Evolutionary conservation across 2,113 vertebrate genomes (phyloP).

Genomic region (Gymnorhina tibicen): DNA sequence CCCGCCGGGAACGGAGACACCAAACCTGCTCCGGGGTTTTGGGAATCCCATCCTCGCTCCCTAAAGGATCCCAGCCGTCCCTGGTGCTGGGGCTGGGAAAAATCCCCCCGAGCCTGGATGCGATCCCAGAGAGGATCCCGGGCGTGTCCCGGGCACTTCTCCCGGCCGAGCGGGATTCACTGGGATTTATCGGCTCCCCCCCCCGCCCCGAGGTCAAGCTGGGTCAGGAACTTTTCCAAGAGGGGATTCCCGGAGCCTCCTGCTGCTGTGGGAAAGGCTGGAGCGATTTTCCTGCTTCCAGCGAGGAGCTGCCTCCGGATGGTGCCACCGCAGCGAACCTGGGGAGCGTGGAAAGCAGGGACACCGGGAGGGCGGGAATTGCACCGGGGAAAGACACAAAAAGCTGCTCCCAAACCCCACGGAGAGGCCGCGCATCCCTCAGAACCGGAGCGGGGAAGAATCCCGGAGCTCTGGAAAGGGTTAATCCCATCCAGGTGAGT

Average conservation of each 20-base stretch:
- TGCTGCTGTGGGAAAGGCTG: background rate
- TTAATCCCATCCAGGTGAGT: background rate
- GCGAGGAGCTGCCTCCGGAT: accelerated
- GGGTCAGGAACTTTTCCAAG: background rate
- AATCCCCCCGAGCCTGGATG: background rate
- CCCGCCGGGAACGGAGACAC: background rate
- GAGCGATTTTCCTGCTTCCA: background rate
- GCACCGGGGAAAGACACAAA: background rate
- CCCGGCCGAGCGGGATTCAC: background rate
- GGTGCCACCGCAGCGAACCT: background rate
- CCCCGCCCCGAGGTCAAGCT: background rate
- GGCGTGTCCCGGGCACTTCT: background rate
- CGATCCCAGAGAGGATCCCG: background rate
- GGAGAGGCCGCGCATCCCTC: background rate
- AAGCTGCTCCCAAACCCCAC: accelerated
- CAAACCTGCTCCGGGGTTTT: background rate
- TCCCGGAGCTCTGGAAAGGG: background rate
- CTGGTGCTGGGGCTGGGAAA: background rate
- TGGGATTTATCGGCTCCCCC: background rate
- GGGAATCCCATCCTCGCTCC: background rate
- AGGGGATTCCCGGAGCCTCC: background rate
- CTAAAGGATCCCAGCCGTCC: background rate
- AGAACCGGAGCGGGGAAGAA: background rate
- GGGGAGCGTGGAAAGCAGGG: background rate
- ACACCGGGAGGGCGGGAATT: accelerated